Percentiles rank a stretch among this genome's conserved stretches.
Evolutionary conservation across 1,140 invertebrate genomes (phyloP).

Genomic region (Hyles vespertilio): DNA sequence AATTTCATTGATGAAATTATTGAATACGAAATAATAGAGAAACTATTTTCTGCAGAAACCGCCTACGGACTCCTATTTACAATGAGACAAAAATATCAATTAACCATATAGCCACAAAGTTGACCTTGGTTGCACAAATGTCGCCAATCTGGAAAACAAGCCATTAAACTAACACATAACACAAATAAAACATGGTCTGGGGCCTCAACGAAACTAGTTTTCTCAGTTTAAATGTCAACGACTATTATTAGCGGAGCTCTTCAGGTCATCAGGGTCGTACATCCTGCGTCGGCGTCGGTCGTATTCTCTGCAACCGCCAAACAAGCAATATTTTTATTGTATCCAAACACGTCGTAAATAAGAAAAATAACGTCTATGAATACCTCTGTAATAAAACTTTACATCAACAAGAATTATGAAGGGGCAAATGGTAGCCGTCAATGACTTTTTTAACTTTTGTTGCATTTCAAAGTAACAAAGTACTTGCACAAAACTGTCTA

Average conservation of each 20-base stretch:
- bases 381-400: slow-evolving; percentile 7
- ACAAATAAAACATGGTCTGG: slow-evolving; percentile 29
- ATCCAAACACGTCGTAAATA: slow-evolving; percentile 10
- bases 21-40: too few relatives aligned
- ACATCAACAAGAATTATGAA: too few relatives aligned
- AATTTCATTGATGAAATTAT: too few relatives aligned
- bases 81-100: neutral
- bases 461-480: too few relatives aligned
- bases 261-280: slow-evolving; percentile 44
- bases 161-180: slow-evolving; percentile 23
- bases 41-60: too few relatives aligned
- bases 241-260: slow-evolving; percentile 51
- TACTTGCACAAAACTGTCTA: too few relatives aligned
- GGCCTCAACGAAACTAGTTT: slow-evolving; percentile 57
- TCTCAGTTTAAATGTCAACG: slow-evolving; percentile 58
- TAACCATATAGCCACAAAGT: slow-evolving; percentile 19
- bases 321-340: slow-evolving; percentile 22
- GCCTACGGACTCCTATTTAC: too few relatives aligned
- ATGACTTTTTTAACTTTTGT: too few relatives aligned
- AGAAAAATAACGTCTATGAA: slow-evolving; percentile 7
- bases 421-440: too few relatives aligned
- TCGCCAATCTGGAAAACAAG: slow-evolving; percentile 36
- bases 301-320: slow-evolving; percentile 33
- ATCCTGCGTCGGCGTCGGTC: slow-evolving; percentile 24
- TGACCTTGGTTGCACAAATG: slow-evolving; percentile 22